Base-by-base conservation (phyloP, 2,888 invertebrate genomes). In the Clanis bilineata region DNA sequence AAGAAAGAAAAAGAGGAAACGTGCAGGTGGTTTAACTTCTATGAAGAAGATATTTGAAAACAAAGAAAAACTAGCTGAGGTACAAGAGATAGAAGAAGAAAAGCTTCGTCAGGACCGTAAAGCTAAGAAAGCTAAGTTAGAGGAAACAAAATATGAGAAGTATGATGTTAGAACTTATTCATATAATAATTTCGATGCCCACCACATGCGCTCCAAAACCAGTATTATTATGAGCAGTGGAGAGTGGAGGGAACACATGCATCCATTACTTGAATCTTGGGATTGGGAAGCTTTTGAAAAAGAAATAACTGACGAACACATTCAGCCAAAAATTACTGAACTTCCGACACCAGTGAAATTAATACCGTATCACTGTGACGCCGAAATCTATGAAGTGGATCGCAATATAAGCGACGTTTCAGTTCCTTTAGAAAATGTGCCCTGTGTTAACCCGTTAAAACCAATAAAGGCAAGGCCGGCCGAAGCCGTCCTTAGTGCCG, bases 1-100 rank as follows among this genome's bases (percentile, higher is more conserved):
- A 51, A 92, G 82, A 64, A 93, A 92, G 68, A 91, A 92, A 63
- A 94, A 93, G 69, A 90, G 94, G 55, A 94, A 95, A 77, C 89
- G 94, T 59, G 93, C 94, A n/a, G 93, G 94, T 69, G 94, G 94
- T 55, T 77, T 96, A 22, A 94, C 93, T 56, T 93, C 93, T 57
- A 93, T 94, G 82, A 94, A 94, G 68, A 95, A 95, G 86, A 95
- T 96, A 71, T 96, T 96, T 81, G 96, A 96, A 85, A 95, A 95
- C 58, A 96, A 96, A 81, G 96, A 96, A 79, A 93, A 91, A 67
- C 89, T 94, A 39, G 95, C 95, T 1, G 95, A 95, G 73, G 93
- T 93, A 18, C 85, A 92, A 72, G 93, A 93, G 65, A 76, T 93
- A 62, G 94, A 95, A 76, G 94, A 94, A 80, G 85, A 92, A 69